phyloP scores from a whole-genome alignment of 1,140 invertebrate genomes.

The Aphelinus atriplicis region DNA sequence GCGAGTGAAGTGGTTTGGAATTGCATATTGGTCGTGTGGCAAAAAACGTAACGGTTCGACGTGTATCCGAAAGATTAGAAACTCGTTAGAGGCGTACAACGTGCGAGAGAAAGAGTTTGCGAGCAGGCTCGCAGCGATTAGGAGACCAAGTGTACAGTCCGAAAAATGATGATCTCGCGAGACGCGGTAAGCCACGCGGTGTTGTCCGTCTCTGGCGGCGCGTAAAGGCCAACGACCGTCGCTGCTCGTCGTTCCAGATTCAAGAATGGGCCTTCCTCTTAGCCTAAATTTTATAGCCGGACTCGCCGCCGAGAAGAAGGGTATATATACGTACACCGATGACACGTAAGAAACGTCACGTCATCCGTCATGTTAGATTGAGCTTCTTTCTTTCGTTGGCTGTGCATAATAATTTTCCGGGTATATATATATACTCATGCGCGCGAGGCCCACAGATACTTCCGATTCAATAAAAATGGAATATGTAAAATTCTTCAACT shows the following conservation, averaged over 20 bases:
- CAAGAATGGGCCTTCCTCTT: slow-evolving; percentile 35
- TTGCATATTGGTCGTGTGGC: no score
- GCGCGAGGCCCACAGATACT: no score
- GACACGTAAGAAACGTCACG: slow-evolving; percentile 3
- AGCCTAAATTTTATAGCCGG: slow-evolving; percentile 40
- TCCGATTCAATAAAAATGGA: no score
- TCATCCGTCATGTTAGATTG: not conserved
- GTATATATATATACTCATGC: no score
- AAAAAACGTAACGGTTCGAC: no score
- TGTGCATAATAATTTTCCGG: no score
- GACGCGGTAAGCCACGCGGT: not conserved
- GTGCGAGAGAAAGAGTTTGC: no score
- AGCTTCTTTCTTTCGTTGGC: no score
- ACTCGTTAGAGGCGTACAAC: not conserved
- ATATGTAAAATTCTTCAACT: no score
- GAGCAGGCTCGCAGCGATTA: no score
- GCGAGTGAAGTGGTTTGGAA: no score
- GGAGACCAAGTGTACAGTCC: not conserved
- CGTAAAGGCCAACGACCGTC: slow-evolving; percentile 34
- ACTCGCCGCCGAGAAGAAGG: not conserved
- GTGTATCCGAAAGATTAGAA: not conserved
- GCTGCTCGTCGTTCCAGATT: slow-evolving; percentile 37
- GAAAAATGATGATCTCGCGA: slow-evolving; percentile 5
- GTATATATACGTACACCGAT: not conserved
- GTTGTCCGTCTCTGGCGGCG: slow-evolving; percentile 22